Evolutionary conservation across 1,140 invertebrate genomes (phyloP).

Genomic region (Nebria ingens): DNA sequence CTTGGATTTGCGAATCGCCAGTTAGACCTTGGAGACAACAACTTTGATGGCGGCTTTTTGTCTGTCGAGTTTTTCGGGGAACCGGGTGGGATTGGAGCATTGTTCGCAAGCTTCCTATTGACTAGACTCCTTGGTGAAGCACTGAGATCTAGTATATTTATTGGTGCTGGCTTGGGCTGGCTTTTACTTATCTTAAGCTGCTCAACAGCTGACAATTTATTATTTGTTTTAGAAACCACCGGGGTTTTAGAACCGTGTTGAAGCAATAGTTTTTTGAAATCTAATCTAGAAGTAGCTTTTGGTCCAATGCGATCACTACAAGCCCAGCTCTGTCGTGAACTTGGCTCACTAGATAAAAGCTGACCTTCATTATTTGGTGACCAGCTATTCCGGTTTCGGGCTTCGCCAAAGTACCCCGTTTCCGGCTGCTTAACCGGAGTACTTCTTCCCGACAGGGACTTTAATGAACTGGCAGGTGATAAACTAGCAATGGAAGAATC

Average conservation of each 20-base stretch:
- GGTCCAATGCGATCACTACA: conserved; percentile 36
- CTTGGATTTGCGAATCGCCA: conserved; percentile 62
- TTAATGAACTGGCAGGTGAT: conserved; percentile 41
- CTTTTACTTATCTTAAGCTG: conserved; percentile 63
- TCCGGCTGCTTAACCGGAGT: conserved; percentile 39
- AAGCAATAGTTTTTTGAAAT: conserved; percentile 71
- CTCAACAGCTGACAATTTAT: conserved; percentile 70
- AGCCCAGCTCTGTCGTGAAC: conserved; percentile 36
- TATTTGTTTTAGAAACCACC: conserved; percentile 37
- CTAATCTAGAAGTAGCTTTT: conserved; percentile 59
- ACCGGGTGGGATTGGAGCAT: conserved; percentile 41
- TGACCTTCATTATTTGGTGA: conserved; percentile 37
- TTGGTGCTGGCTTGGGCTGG: conserved; percentile 27
- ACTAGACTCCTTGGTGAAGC: conserved; percentile 53
- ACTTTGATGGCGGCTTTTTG: conserved; percentile 47
- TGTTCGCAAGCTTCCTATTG: conserved; percentile 45
- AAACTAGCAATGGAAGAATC: conserved; percentile 39
- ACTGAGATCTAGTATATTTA: conserved; percentile 51
- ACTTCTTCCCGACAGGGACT: conserved; percentile 34
- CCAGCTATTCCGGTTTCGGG: conserved; percentile 37
- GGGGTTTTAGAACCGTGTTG: conserved; percentile 53
- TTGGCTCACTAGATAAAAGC: conserved; percentile 25
- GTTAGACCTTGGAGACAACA: conserved; percentile 56
- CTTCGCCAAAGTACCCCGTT: conserved; percentile 44
- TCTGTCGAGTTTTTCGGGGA: conserved; percentile 39